phyloP scores from a whole-genome alignment of 2,113 vertebrate genomes.

The Atlantisia rogersi region DNA sequence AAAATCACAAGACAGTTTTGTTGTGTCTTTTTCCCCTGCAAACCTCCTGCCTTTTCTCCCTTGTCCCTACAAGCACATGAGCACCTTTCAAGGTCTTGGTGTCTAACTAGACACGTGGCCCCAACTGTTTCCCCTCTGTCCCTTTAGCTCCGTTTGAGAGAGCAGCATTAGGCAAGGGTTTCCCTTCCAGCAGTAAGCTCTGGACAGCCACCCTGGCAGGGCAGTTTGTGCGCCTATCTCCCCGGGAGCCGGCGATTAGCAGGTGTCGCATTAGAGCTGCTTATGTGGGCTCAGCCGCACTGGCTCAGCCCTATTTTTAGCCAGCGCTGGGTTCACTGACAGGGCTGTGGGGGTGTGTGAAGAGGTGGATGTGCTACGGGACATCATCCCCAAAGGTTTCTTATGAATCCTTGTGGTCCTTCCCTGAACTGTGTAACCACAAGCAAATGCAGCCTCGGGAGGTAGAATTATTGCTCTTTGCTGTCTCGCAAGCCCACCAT shows the following conservation, averaged over 20 bases:
- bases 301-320: slow-evolving; percentile 28
- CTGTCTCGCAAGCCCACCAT: accelerated
- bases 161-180: accelerated
- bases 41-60: neutral
- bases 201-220: neutral
- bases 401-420: neutral
- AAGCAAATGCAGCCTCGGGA: neutral
- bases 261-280: slow-evolving; percentile 24
- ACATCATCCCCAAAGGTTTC: neutral
- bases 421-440: accelerated
- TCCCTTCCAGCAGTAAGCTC: neutral
- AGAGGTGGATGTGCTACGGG: neutral
- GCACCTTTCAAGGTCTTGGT: neutral
- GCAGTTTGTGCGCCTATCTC: neutral
- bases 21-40: neutral
- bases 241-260: neutral
- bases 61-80: neutral
- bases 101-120: neutral
- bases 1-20: neutral
- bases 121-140: neutral
- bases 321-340: neutral
- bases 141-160: accelerated
- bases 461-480: neutral
- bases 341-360: neutral
- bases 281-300: neutral